Base-by-base conservation (phyloP, 2,888 invertebrate species). In the Megamerina dolium region DNA sequence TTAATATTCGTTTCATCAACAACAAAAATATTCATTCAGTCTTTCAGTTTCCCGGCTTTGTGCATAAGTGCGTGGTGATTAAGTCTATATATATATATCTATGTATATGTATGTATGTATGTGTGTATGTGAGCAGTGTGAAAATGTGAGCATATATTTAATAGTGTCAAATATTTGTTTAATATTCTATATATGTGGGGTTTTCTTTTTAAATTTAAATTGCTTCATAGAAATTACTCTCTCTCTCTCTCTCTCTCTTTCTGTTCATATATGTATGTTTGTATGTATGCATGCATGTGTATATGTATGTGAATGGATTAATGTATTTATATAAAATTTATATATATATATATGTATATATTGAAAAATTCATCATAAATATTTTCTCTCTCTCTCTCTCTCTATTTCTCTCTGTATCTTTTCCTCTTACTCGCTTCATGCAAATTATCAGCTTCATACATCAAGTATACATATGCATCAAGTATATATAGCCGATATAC, bases 21-120 rank as follows among this genome's bases (percentile, higher is more conserved):
- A n/a, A n/a, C n/a, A n/a, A n/a, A n/a, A n/a, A n/a, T n/a, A n/a
- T n/a, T n/a, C n/a, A 49, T 58, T 64, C 64, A 64, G 64, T 64
- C 64, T 64, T 65, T 60, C 58, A 60, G 62, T 62, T 64, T 65
- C 60, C 61, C 64, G 63, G 66, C 61, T 58, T 64, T 65, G 64
- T 65, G 66, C 64, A 63, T 60, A 54, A 59, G 31, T 31, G 5
- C n/a, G 26, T 23, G 10, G 6, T 9, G 8, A 10, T 23, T 9
- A 23, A 23, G 6, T 23, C 8, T 34, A 23, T 43, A 43, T 37
- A 34, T 19, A 27, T 34, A 16, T 41, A 9, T 10, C 10, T 23
- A 23, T 27, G 32, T 33, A 13, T 23, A 9, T 23, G 39, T 38
- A 18, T 31, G 21, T 32, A 13, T 31, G 21, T 32, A 13, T 18